Percentiles rank a stretch among this genome's conserved stretches.
Conservation (phyloP, 2,888 invertebrate species). For the Lochmaea capreae region DNA sequence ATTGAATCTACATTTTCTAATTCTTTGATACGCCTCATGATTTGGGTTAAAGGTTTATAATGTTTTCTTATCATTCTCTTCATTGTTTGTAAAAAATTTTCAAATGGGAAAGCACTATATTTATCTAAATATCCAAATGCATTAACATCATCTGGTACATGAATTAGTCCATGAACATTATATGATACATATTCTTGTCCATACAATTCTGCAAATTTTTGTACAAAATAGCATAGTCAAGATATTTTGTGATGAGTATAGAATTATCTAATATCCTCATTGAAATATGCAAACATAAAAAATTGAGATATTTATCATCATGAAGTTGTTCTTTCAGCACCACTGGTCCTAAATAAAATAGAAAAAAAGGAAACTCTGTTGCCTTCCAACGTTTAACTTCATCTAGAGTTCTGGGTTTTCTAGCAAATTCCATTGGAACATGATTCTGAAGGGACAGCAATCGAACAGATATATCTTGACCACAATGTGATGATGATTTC, state of each 20-base stretch:
- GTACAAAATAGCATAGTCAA: conserved; percentile 14
- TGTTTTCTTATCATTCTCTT: conserved; percentile 15
- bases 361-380: conserved; percentile 2
- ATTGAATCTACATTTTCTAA: neutral
- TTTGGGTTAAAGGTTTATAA: conserved; percentile 20
- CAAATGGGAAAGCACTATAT: conserved; percentile 17
- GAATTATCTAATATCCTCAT: neutral
- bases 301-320: conserved; percentile 14
- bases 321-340: conserved; percentile 5
- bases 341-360: neutral
- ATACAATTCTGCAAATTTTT: conserved; percentile 5
- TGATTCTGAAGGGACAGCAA: neutral
- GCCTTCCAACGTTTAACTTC: neutral
- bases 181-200: conserved; percentile 16
- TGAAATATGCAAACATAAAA: conserved; percentile 3
- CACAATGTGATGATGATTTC: neutral
- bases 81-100: neutral
- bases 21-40: neutral
- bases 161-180: conserved; percentile 22
- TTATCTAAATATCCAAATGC: conserved; percentile 14
- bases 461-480: conserved; percentile 7
- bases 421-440: conserved; percentile 9
- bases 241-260: neutral
- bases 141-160: conserved; percentile 11
- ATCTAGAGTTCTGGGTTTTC: conserved; percentile 7